These are phyloP conservation scores for Orientallactaga bullata DNA, from an alignment of 2,113 vertebrate species.

Conservation along the genomic window DNA sequence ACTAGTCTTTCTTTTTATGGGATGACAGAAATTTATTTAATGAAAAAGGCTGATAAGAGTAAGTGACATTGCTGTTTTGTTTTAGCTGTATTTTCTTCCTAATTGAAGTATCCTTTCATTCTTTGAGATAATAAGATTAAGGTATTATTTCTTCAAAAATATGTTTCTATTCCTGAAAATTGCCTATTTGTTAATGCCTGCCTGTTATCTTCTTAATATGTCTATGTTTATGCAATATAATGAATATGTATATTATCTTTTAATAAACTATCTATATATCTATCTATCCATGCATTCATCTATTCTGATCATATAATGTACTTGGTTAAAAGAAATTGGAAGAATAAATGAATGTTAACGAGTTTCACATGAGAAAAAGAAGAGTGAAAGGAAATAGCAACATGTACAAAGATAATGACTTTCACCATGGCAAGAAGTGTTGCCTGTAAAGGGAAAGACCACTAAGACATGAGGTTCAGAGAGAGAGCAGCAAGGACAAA, in stretches of 20 bases:
- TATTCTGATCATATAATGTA: neutral
- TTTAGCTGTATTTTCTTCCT: neutral
- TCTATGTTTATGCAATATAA: neutral
- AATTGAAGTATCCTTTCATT: neutral
- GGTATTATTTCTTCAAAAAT: neutral
- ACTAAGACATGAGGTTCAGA: neutral
- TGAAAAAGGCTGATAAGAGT: neutral
- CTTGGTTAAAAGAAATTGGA: neutral
- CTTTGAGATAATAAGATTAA: neutral
- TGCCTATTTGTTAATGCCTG: neutral
- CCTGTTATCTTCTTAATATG: neutral
- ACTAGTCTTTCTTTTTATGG: neutral
- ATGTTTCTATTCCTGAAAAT: conserved; percentile 22
- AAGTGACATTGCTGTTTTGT: neutral
- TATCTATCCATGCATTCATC: neutral
- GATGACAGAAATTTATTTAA: neutral
- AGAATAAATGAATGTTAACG: neutral
- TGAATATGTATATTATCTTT: neutral
- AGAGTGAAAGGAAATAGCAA: neutral
- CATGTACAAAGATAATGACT: neutral
- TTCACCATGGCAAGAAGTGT: neutral
- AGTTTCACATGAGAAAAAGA: neutral
- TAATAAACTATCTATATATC: neutral
- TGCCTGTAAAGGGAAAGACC: neutral
- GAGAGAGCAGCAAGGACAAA: neutral